A percentile compares a stretch with the other conserved stretches of the same genome.
phyloP scores from a whole-genome alignment of 2,113 vertebrate genomes.

The Ia io region DNA sequence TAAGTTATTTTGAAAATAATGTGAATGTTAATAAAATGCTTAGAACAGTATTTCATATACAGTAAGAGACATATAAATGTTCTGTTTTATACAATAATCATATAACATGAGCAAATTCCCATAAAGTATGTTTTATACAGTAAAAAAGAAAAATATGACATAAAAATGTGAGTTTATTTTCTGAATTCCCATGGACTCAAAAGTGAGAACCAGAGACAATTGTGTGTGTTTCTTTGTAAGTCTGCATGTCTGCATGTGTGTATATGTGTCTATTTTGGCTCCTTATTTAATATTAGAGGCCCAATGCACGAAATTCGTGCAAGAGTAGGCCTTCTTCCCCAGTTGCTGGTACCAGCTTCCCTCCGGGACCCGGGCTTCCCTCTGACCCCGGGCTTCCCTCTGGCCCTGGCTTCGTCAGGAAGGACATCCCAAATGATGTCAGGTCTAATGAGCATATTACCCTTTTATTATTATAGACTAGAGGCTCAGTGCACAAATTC shows the following conservation, averaged over 20 bases:
- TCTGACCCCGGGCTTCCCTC: no score
- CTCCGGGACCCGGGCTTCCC: no score
- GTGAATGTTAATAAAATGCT: background rate
- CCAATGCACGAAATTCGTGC: no score
- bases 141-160: background rate
- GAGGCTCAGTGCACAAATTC: no score
- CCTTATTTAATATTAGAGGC: background rate
- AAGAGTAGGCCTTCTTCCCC: no score
- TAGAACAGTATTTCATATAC: background rate
- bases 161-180: background rate
- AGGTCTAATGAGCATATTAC: no score
- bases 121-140: background rate
- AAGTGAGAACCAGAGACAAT: background rate
- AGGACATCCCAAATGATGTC: no score
- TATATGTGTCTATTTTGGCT: slow-evolving; percentile 7
- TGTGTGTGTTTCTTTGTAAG: background rate
- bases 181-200: background rate
- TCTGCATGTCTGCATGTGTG: background rate
- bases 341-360: no score
- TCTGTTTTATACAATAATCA: background rate
- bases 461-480: background rate
- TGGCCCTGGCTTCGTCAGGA: no score
- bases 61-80: background rate
- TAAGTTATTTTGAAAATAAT: background rate
- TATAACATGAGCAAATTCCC: background rate